Percentiles rank a stretch among this genome's conserved stretches.
phyloP scores from a whole-genome alignment of 2,113 vertebrate genomes.

The Protobothrops mucrosquamatus region DNA sequence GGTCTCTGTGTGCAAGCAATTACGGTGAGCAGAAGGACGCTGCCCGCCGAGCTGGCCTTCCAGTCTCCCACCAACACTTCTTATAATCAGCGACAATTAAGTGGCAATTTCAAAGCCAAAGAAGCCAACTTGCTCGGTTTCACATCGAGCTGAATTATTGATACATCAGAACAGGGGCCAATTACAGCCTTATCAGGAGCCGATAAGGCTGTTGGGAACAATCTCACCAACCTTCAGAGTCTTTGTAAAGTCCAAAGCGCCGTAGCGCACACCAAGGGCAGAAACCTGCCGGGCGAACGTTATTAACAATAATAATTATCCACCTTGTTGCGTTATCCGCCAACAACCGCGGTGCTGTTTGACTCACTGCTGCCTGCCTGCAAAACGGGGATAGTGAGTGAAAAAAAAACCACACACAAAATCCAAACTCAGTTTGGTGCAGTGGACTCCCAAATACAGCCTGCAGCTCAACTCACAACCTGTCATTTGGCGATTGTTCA shows the following conservation, averaged over 20 bases:
- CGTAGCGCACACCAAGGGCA: too few relatives aligned
- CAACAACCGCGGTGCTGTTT: not conserved
- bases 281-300: too few relatives aligned
- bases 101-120: slow-evolving; percentile 4
- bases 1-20: slow-evolving; percentile 16
- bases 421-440: not conserved
- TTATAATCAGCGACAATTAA: not conserved
- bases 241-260: not conserved
- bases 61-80: not conserved
- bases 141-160: slow-evolving; percentile 7
- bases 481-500: too few relatives aligned
- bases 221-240: not conserved
- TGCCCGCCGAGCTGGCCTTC: not conserved
- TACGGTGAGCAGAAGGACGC: not conserved
- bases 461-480: too few relatives aligned
- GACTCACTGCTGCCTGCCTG: not conserved
- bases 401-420: too few relatives aligned
- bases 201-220: not conserved
- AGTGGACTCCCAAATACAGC: too few relatives aligned
- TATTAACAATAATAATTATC: too few relatives aligned
- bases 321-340: too few relatives aligned
- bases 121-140: not conserved
- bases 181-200: not conserved
- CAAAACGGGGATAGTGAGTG: not conserved
- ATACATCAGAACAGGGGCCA: not conserved